Percentiles rank a stretch among this genome's conserved stretches.
phyloP scores from a whole-genome alignment of 2,888 invertebrate genomes.

The Dryadula phaetusa region DNA sequence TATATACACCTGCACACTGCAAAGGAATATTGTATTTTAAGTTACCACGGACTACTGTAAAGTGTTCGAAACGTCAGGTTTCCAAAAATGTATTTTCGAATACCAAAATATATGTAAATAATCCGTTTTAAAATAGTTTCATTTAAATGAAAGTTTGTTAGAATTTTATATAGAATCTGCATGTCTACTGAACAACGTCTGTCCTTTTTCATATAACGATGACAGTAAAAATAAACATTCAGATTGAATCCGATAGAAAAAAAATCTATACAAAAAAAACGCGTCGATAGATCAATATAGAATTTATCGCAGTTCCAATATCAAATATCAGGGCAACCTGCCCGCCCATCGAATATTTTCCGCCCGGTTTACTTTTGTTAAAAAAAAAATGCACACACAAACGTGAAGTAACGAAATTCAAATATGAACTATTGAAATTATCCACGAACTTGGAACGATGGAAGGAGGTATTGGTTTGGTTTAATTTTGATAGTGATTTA shows the following conservation, averaged over 20 bases:
- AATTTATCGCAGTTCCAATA: conserved; percentile 26
- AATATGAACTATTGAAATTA: conserved; percentile 31
- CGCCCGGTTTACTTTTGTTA: conserved; percentile 43
- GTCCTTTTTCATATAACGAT: background rate
- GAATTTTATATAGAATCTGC: background rate
- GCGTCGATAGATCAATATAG: conserved; percentile 10
- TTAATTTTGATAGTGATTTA: no score
- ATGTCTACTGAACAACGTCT: background rate
- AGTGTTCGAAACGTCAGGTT: no score
- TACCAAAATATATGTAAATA: no score
- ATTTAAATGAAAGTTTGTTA: no score
- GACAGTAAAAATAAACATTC: background rate
- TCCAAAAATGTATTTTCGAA: no score
- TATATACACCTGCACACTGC: no score
- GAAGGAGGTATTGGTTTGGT: background rate
- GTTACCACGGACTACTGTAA: no score
- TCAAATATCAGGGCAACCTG: conserved; percentile 35
- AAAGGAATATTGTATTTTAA: no score
- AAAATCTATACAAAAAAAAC: conserved; percentile 27
- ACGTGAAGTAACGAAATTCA: conserved; percentile 39
- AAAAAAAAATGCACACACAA: conserved; percentile 35
- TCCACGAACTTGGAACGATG: background rate
- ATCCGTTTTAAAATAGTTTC: no score
- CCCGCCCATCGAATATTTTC: conserved; percentile 45
- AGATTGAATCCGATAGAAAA: conserved; percentile 16